Base-by-base conservation (phyloP, 2,113 vertebrate species). In the Ailurus styani region DNA sequence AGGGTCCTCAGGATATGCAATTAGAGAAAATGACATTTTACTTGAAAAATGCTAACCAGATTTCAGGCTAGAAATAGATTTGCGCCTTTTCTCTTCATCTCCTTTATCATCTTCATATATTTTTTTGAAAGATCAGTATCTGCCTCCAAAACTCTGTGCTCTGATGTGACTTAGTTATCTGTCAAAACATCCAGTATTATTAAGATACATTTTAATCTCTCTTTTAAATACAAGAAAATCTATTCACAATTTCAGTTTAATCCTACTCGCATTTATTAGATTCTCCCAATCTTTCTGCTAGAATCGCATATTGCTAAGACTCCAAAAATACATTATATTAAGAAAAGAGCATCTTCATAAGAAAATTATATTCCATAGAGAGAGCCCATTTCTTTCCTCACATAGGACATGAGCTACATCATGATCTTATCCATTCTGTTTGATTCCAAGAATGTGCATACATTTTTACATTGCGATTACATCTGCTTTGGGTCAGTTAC, bases 121-220 rank as follows among this genome's bases (percentile, higher is more conserved):
- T 77, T 50, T 87, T 82, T 75, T 27, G 3, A 88, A 95, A 97
- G 83, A 78, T 95, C 83, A 95, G 64, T 89, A 90, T 68, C 54
- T 97, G 57, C 68, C 96, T 83, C 47, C 21, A 89, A 97, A 97
- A 70, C 10, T 93, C 47, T 82, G 8, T 86, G 75, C 79, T 93
- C 64, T 37, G 14, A 40, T n/a, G 31, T 60, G 57, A 87, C 64
- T 90, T 45, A 62, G 78, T 72, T 88, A 89, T 86, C 4, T 3
- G 40, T 91, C 57, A 82, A 94, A 95, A 54, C 40, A 89, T 15
- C 20, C n/a, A 77, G 31, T 23, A 60, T 95, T 91, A 73, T 72
- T 34, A 70, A 91, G 27, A 75, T 70, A 17, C 87, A 68, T n/a
- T 54, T 93, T n/a, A 45, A 45, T 79, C 21, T 88, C 6, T 42